Base-by-base conservation (phyloP, 2,888 invertebrate species). In the Apamea crenata region DNA sequence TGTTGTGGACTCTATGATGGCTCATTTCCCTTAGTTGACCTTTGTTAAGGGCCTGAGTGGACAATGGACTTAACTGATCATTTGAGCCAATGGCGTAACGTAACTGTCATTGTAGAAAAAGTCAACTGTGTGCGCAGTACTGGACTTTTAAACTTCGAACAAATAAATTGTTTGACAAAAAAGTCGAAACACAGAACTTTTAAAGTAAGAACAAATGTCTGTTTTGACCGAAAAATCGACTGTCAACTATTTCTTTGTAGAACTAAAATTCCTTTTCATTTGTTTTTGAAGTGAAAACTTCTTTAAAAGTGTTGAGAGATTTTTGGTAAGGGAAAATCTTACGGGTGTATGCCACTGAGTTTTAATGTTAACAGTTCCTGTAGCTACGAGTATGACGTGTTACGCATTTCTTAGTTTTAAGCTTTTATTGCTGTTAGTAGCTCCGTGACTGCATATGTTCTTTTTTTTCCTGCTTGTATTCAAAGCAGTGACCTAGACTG, bases 11-110 rank as follows among this genome's bases (percentile, higher is more conserved):
- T 36, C 56, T 63, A 40, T 85, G 86, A 82, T 85, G 79, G 82
- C 74, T 85, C 85, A 85, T 85, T 85, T 85, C 83, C 79, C 83
- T 80, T 85, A 56, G 85, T 85, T 85, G 86, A 85, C 85, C 86
- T 75, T 77, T 85, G 82, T 85, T 85, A 85, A 85, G 86, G 86
- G 82, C 75, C 72, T 29, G 74, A 67, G 70, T 59, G 40, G 71
- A 76, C 86, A 79, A 79, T 74, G 66, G 56, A 82, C 77, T 75
- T 79, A 82, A 82, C 86, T 77, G 74, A 25, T 59, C 47, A 53
- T 53, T 74, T 25, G 65, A 66, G 56, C 53, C 73, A 77, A 74
- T 85, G 79, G 67, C 59, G 71, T 68, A 77, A 79, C 78, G 71
- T 65, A 63, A 82, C 85, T 59, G 67, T 53, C 68, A 56, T 70